Conservation (phyloP, 2,113 vertebrate genomes). For the Tapirus terrestris region DNA sequence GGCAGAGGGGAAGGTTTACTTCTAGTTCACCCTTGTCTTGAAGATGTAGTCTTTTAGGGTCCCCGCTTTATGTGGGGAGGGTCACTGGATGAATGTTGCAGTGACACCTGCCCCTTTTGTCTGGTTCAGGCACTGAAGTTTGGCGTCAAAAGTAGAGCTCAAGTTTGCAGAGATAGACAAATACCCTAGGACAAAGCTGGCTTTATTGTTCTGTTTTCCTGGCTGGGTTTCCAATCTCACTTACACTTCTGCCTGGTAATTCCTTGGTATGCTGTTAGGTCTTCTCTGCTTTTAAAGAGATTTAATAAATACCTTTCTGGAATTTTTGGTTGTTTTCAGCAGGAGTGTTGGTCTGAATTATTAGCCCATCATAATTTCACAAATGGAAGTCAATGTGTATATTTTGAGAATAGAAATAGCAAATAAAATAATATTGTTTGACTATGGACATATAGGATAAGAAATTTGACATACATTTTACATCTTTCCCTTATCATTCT, state of each 20-base stretch:
- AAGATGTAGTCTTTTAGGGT: not conserved
- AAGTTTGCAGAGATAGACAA: not conserved
- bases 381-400: not conserved
- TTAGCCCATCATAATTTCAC: not conserved
- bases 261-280: not conserved
- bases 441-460: not conserved
- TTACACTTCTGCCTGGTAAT: not conserved
- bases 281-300: not conserved
- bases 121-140: not conserved
- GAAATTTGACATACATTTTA: not conserved
- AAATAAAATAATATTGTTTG: not conserved
- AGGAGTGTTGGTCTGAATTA: not conserved
- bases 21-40: not conserved
- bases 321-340: slow-evolving; percentile 10
- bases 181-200: not conserved
- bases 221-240: not conserved
- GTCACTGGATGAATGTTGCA: not conserved
- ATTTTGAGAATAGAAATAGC: not conserved
- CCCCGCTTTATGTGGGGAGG: not conserved
- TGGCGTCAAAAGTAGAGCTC: not conserved
- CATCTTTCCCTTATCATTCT: not conserved
- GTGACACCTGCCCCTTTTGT: not conserved
- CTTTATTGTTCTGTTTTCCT: not conserved
- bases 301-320: not conserved
- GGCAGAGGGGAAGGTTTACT: not conserved